Percentiles rank a stretch among this genome's conserved stretches.
phyloP scores from a whole-genome alignment of 2,113 vertebrate species.

The Ranitomeya imitator region DNA sequence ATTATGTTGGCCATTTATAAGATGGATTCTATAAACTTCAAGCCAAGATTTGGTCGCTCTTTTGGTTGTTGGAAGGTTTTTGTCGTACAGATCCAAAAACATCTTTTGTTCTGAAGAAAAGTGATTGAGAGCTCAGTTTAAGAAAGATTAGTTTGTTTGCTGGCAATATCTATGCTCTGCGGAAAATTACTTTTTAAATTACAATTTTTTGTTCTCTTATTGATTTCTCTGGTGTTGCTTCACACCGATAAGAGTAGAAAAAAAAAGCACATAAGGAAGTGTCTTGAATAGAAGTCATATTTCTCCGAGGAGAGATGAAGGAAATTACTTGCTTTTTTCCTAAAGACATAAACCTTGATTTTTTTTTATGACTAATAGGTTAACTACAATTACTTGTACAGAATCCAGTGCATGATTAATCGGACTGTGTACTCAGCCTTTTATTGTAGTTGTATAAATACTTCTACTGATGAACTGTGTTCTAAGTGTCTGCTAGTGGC shows the following conservation, averaged over 20 bases:
- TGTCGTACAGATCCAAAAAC: slow-evolving; percentile 8
- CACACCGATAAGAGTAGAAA: slow-evolving; percentile 58
- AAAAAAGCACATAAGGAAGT: slow-evolving; percentile 61
- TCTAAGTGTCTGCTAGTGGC: not conserved
- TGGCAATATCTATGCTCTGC: slow-evolving; percentile 51
- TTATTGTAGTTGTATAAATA: not conserved
- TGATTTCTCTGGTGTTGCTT: slow-evolving; percentile 63
- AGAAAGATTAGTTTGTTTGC: slow-evolving; percentile 59
- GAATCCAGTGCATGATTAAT: not conserved
- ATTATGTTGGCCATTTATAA: slow-evolving; percentile 29
- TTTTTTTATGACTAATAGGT: not conserved
- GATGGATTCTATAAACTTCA: not conserved
- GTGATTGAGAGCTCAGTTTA: slow-evolving; percentile 64
- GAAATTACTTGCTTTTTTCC: slow-evolving; percentile 31
- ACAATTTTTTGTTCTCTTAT: slow-evolving; percentile 49
- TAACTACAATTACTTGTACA: slow-evolving; percentile 10
- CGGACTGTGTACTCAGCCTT: not conserved
- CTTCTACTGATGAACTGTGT: not conserved
- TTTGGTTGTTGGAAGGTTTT: not conserved
- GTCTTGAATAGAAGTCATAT: slow-evolving; percentile 58
- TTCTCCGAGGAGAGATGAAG: slow-evolving; percentile 55
- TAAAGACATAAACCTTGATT: slow-evolving; percentile 21
- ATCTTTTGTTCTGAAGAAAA: slow-evolving; percentile 43
- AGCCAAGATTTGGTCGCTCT: not conserved
- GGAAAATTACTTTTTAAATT: slow-evolving; percentile 59